Percentiles rank a stretch among this genome's conserved stretches.
These are phyloP conservation scores for Caenorhabditis becei DNA, from an alignment of 2,888 invertebrate species.

Conservation along the genomic window DNA sequence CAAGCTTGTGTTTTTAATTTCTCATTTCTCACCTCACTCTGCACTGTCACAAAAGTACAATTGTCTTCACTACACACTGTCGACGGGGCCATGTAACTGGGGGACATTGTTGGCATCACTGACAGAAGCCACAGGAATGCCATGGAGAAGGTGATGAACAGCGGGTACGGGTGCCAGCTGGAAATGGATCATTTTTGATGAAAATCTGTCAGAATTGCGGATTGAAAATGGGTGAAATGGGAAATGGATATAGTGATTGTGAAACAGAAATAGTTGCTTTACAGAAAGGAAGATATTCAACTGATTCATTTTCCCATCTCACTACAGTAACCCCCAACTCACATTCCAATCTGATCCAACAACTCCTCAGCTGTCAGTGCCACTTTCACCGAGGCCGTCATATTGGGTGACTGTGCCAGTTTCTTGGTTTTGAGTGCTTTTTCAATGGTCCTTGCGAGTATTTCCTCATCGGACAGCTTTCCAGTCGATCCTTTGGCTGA, in stretches of 20 bases:
- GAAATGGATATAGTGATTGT: too few species aligned
- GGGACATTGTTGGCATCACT: slow-evolving; percentile 68
- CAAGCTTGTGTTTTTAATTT: too few species aligned
- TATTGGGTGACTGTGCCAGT: slow-evolving; percentile 30
- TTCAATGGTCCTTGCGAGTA: slow-evolving; percentile 40
- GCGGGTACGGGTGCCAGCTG: slow-evolving; percentile 65
- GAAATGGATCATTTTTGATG: slow-evolving; percentile 16
- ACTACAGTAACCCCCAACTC: not conserved
- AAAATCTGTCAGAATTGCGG: too few species aligned
- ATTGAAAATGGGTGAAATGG: too few species aligned
- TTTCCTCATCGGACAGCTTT: slow-evolving; percentile 49
- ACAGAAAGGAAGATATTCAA: not conserved
- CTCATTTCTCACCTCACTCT: slow-evolving; percentile 51
- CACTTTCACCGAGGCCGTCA: slow-evolving; percentile 55
- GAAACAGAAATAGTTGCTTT: too few species aligned
- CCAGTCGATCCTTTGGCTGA: slow-evolving; percentile 34
- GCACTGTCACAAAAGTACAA: slow-evolving; percentile 63
- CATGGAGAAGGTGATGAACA: slow-evolving; percentile 67
- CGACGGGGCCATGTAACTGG: slow-evolving; percentile 65
- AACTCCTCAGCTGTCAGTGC: slow-evolving; percentile 53
- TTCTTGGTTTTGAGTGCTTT: slow-evolving; percentile 46
- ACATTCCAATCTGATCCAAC: slow-evolving; percentile 62
- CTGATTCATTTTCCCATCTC: too few species aligned
- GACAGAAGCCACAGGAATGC: slow-evolving; percentile 67
- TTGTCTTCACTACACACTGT: slow-evolving; percentile 46